phyloP scores from a whole-genome alignment of 2,797 vertebrate genomes.

The Myoxocephalus aenaeus region DNA sequence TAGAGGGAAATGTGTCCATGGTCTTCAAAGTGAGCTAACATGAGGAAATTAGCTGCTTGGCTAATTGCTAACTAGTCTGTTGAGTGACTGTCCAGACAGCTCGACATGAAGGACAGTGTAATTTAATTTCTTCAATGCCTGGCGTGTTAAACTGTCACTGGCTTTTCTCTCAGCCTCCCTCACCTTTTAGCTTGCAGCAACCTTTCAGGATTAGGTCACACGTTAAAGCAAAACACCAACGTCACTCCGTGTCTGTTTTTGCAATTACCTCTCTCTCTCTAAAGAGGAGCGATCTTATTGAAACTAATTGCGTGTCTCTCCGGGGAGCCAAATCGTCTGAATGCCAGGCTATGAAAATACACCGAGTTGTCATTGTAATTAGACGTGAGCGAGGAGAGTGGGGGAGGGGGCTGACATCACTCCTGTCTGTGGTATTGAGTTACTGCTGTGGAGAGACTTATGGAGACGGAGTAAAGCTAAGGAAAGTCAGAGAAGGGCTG shows the following conservation, averaged over 20 bases:
- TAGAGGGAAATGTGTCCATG: background rate
- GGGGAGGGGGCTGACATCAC: constrained; percentile 79
- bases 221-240: constrained; percentile 59
- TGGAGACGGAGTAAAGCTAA: constrained; percentile 31
- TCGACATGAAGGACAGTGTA: constrained; percentile 31
- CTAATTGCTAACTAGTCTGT: constrained; percentile 48
- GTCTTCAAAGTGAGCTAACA: background rate
- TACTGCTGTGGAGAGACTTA: constrained; percentile 66
- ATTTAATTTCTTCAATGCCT: constrained; percentile 46
- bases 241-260: constrained; percentile 66
- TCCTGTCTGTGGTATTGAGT: constrained; percentile 76
- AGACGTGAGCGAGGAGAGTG: constrained; percentile 74
- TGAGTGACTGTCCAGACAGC: constrained; percentile 39
- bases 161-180: constrained; percentile 45
- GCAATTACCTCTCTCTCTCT: constrained; percentile 66
- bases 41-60: constrained; percentile 37
- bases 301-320: constrained; percentile 82
- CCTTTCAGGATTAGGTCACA: constrained; percentile 63
- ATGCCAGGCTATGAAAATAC: constrained; percentile 82
- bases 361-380: constrained; percentile 80
- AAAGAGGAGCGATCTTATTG: constrained; percentile 76
- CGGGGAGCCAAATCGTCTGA: constrained; percentile 78
- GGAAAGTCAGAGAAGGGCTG: constrained; percentile 41
- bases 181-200: constrained; percentile 36
- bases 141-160: constrained; percentile 60